These are phyloP conservation scores for Orius laevigatus DNA, from an alignment of 1,140 invertebrate species.

Conservation along the genomic window DNA sequence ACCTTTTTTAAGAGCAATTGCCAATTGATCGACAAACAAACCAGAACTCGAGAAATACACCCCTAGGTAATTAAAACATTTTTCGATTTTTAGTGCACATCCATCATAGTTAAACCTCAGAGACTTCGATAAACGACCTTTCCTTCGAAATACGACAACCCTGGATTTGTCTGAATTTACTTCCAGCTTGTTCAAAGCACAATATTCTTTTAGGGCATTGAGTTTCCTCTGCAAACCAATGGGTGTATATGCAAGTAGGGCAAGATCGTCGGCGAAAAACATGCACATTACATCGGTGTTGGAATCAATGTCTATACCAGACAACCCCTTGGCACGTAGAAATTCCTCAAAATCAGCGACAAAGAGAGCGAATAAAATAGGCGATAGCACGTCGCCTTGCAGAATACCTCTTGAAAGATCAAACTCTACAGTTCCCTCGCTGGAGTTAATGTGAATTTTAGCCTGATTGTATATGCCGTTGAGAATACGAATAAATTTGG, in stretches of 20 bases:
- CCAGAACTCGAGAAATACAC: too few relatives aligned
- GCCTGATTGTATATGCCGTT: slow-evolving; percentile 19
- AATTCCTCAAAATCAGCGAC: slow-evolving; percentile 16
- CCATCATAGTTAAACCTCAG: too few relatives aligned
- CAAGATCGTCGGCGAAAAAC: slow-evolving; percentile 19
- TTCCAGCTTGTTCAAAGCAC: slow-evolving; percentile 10
- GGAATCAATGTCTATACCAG: neutral
- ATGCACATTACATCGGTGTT: slow-evolving; percentile 10
- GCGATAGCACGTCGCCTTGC: slow-evolving; percentile 18
- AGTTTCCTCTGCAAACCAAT: slow-evolving; percentile 5
- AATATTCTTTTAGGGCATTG: slow-evolving; percentile 13
- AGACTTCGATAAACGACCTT: neutral
- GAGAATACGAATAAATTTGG: slow-evolving; percentile 19
- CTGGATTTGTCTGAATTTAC: slow-evolving; percentile 18
- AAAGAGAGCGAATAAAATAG: slow-evolving; percentile 15
- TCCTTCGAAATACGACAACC: slow-evolving; percentile 13
- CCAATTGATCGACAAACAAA: too few relatives aligned
- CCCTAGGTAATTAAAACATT: too few relatives aligned
- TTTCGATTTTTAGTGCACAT: too few relatives aligned
- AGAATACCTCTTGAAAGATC: slow-evolving; percentile 19
- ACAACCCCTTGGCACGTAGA: neutral
- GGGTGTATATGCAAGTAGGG: slow-evolving; percentile 8
- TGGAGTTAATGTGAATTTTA: slow-evolving; percentile 9
- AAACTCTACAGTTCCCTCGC: slow-evolving; percentile 3
- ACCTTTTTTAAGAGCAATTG: too few relatives aligned